phyloP scores from a whole-genome alignment of 2,888 invertebrate genomes.

The Chrysodeixis includens region DNA sequence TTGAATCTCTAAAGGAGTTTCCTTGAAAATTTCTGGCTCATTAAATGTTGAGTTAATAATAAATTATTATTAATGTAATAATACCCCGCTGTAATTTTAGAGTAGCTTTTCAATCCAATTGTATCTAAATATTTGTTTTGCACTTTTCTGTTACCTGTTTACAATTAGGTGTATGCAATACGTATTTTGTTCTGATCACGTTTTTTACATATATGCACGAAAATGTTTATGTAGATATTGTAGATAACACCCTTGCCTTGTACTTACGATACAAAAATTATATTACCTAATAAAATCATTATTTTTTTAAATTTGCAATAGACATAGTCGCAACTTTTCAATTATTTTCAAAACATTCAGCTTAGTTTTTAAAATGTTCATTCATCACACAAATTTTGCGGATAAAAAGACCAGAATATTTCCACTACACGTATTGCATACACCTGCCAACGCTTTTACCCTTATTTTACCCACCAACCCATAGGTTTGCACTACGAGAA shows the following conservation, averaged over 20 bases:
- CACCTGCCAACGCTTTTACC: slow-evolving; percentile 51
- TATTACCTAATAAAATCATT: too few relatives aligned
- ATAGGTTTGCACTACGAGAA: slow-evolving; percentile 96
- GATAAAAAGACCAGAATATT: not conserved
- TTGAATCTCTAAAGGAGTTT: too few relatives aligned
- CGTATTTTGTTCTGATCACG: slow-evolving; percentile 10
- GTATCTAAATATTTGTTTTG: slow-evolving; percentile 35
- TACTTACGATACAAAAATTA: too few relatives aligned
- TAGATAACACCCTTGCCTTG: too few relatives aligned
- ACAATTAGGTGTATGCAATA: slow-evolving; percentile 45
- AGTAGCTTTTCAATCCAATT: slow-evolving; percentile 40
- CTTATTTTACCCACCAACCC: slow-evolving; percentile 49
- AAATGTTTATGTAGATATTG: too few relatives aligned
- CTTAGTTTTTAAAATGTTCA: too few relatives aligned
- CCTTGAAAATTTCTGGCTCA: slow-evolving; percentile 2
- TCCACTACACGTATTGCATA: slow-evolving; percentile 35
- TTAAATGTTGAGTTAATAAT: slow-evolving; percentile 22
- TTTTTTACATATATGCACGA: too few relatives aligned
- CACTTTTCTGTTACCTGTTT: slow-evolving; percentile 21
- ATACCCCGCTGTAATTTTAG: slow-evolving; percentile 20
- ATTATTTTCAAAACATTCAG: not conserved
- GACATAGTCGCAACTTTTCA: not conserved
- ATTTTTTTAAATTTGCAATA: not conserved
- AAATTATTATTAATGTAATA: slow-evolving; percentile 3
- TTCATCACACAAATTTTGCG: not conserved